Percentiles rank a stretch among this genome's conserved stretches.
Conservation (phyloP, 2,113 vertebrate genomes). For the Erythrocercus mccallii region DNA sequence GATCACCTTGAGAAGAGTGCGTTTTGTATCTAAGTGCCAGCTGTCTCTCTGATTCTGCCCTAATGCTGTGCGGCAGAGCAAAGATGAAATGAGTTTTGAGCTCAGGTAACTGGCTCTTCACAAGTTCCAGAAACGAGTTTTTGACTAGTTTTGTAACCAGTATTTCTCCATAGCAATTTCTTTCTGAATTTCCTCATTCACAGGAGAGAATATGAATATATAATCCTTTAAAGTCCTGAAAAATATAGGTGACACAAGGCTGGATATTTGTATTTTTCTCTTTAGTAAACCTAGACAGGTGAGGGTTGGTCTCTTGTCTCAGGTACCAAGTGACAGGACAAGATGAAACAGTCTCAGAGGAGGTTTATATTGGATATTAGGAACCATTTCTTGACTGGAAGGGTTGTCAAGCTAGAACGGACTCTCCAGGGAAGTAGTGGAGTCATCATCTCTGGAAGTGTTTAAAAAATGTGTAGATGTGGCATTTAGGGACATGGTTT, state of each 20-base stretch:
- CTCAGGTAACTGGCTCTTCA: rapidly evolving
- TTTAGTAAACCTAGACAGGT: background rate
- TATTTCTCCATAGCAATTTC: background rate
- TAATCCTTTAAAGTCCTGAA: background rate
- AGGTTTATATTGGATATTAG: background rate
- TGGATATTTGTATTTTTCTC: background rate
- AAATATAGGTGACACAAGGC: background rate
- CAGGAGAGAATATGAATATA: background rate
- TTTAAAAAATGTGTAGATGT: background rate
- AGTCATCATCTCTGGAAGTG: background rate
- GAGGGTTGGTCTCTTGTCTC: background rate
- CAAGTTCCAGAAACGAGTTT: background rate
- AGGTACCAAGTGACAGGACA: background rate
- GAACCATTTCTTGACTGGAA: background rate
- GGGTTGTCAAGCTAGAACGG: background rate
- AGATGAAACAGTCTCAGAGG: background rate
- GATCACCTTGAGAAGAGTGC: background rate
- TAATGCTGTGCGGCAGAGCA: background rate
- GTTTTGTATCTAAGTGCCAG: background rate
- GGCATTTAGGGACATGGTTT: background rate
- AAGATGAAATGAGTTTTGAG: background rate
- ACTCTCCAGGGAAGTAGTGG: background rate
- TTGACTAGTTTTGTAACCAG: background rate
- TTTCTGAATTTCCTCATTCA: background rate
- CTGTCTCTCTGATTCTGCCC: background rate